Evolutionary conservation across 1,140 invertebrate genomes (phyloP).

Genomic region (Calephelis nemesis): DNA sequence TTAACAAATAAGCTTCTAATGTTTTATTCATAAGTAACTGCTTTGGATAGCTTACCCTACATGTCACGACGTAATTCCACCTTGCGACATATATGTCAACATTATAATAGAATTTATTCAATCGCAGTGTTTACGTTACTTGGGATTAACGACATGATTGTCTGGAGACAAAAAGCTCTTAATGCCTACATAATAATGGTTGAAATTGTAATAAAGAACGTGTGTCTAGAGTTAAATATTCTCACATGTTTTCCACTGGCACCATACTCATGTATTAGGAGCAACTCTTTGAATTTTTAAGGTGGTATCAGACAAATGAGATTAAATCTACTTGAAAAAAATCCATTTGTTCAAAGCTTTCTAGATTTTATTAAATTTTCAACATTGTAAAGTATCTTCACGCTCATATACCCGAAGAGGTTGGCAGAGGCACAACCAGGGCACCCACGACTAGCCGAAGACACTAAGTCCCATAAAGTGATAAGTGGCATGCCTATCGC

Average conservation of each 20-base stretch:
- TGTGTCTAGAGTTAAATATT: conserved; percentile 43
- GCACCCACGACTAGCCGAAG: too few species aligned
- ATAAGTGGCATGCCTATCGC: too few species aligned
- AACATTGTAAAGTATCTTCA: too few species aligned
- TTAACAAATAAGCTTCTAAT: conserved; percentile 16
- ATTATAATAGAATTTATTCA: conserved; percentile 69
- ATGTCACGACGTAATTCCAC: conserved; percentile 37
- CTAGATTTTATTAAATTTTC: too few species aligned
- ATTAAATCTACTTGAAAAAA: not conserved
- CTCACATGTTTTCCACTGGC: conserved; percentile 53
- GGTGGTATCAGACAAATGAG: conserved; percentile 9
- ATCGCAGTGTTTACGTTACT: conserved; percentile 42
- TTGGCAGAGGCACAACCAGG: too few species aligned
- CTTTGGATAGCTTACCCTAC: conserved; percentile 33
- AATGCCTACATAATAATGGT: conserved; percentile 26
- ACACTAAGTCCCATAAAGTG: too few species aligned
- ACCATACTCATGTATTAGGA: conserved; percentile 43
- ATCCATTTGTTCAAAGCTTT: too few species aligned
- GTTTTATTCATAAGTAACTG: conserved; percentile 36
- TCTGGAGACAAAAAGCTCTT: not conserved
- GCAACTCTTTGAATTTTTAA: conserved; percentile 34
- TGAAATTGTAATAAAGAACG: conserved; percentile 20
- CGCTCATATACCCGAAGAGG: too few species aligned
- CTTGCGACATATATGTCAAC: conserved; percentile 57
- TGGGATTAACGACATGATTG: not conserved